A percentile compares a stretch with the other conserved stretches of the same genome.
phyloP scores from a whole-genome alignment of 2,888 invertebrate genomes.

The Chrysina gloriosa region DNA sequence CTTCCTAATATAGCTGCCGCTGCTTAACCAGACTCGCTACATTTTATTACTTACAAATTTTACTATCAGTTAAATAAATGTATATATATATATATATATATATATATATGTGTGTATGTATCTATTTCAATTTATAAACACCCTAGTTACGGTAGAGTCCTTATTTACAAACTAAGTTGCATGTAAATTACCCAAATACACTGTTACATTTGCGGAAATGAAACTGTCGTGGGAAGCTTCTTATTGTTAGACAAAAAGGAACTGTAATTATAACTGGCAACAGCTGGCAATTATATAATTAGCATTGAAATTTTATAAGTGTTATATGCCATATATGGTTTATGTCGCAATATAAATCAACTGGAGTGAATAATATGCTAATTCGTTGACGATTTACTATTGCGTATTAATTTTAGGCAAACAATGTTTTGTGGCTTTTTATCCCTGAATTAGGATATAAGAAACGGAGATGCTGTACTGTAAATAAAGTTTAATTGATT shows the following conservation, averaged over 20 bases:
- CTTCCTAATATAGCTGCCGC: no score
- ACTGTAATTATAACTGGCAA: neutral
- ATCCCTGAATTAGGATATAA: no score
- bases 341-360: neutral
- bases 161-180: neutral
- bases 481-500: neutral
- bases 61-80: no score
- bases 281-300: conserved; percentile 21
- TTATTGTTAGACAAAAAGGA: neutral
- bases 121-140: no score
- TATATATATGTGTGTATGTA: no score
- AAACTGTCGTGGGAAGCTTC: neutral
- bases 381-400: no score
- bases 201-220: neutral
- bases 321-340: neutral
- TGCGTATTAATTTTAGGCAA: neutral
- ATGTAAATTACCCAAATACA: neutral
- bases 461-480: neutral
- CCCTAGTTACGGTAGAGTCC: no score
- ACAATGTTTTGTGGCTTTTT: neutral
- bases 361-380: no score
- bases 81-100: no score
- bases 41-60: no score
- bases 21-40: no score
- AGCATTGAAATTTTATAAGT: conserved; percentile 9